These are phyloP conservation scores for Nymphicus hollandicus DNA, from an alignment of 2,113 vertebrate genomes.

Conservation along the genomic window DNA sequence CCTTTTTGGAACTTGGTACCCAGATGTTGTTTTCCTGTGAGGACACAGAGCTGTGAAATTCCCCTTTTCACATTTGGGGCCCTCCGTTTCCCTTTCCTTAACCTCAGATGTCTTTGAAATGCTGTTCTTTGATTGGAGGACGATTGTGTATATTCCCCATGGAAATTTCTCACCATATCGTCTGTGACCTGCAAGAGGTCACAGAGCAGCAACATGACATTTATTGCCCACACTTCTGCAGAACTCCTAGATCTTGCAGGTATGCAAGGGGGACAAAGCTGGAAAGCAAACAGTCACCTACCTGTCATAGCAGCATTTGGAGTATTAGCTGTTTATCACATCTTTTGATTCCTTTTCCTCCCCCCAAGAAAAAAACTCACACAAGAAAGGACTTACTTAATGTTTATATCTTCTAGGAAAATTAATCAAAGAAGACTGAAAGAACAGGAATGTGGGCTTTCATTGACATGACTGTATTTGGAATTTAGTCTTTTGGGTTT, in stretches of 20 bases:
- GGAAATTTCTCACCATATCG: background rate
- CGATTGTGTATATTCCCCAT: background rate
- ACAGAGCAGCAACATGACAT: background rate
- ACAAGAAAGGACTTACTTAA: background rate
- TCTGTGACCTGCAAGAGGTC: background rate
- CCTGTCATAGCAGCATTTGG: background rate
- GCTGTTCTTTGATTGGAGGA: background rate
- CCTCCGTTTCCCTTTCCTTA: background rate
- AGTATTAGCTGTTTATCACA: background rate
- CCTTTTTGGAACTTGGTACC: background rate
- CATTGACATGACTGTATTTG: background rate
- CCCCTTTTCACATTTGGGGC: background rate
- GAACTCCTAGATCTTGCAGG: background rate
- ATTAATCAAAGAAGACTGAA: background rate
- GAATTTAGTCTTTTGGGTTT: background rate
- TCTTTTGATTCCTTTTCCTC: background rate
- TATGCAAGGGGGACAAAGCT: background rate
- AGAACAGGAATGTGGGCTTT: background rate
- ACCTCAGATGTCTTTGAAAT: background rate
- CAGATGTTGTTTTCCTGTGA: conserved; percentile 6
- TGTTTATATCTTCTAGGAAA: background rate
- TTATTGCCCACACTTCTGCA: background rate
- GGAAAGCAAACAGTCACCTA: background rate
- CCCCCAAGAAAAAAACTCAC: background rate
- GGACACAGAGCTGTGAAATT: background rate